Evolutionary conservation across 2,113 vertebrate genomes (phyloP).

Genomic region (Dinomys branickii): DNA sequence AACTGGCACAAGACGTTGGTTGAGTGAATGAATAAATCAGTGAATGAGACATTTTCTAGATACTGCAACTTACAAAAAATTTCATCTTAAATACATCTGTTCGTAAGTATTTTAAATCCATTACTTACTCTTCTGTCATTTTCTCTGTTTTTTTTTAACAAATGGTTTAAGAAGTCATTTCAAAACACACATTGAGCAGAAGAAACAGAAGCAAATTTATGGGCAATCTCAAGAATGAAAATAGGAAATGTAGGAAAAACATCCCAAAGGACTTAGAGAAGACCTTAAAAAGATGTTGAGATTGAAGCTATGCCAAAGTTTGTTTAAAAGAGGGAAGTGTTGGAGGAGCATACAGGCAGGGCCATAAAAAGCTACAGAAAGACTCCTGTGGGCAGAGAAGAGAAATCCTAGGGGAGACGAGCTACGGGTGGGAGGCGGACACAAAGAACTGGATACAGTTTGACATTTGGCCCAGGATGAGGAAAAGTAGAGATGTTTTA

Average conservation of each 20-base stretch:
- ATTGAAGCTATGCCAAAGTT: not conserved
- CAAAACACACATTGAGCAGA: not conserved
- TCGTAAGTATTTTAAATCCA: not conserved
- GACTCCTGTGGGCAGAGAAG: not conserved
- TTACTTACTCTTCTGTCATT: not conserved
- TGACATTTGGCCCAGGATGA: not conserved
- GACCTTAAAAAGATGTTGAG: not conserved
- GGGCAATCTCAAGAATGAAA: not conserved
- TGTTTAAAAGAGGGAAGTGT: not conserved
- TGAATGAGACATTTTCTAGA: not conserved
- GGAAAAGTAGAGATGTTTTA: constrained; percentile 14
- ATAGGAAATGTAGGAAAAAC: not conserved
- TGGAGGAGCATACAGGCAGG: not conserved
- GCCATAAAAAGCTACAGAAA: not conserved
- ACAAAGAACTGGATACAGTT: not conserved
- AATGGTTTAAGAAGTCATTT: not conserved
- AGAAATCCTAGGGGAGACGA: not conserved
- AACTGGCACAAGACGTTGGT: not conserved
- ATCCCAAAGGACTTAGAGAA: not conserved
- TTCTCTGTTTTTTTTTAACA: not conserved
- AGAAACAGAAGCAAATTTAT: constrained; percentile 35
- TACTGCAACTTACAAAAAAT: not conserved
- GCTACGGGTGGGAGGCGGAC: not conserved
- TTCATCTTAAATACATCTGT: not conserved
- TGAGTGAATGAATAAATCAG: not conserved